Evolutionary conservation across 2,113 vertebrate species (phyloP).

Genomic region (Diphyllodes magnificus): DNA sequence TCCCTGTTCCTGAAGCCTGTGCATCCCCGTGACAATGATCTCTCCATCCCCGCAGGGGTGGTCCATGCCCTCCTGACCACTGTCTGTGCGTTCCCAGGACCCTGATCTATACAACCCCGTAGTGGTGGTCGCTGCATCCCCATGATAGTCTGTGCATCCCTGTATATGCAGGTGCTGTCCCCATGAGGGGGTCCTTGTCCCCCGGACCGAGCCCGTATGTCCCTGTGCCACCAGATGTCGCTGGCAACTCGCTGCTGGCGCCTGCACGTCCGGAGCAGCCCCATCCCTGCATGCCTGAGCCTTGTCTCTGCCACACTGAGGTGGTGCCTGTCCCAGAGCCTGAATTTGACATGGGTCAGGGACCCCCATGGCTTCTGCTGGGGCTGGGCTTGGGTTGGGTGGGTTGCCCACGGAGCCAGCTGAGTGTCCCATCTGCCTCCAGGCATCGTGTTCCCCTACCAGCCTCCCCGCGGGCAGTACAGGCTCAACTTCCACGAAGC

Average conservation of each 20-base stretch:
- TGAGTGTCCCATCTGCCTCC: neutral
- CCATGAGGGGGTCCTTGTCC: neutral
- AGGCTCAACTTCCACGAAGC: constrained; percentile 82
- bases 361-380: neutral
- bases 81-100: neutral
- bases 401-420: neutral
- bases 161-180: neutral
- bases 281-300: neutral
- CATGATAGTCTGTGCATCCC: neutral
- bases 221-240: constrained; percentile 55
- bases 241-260: neutral
- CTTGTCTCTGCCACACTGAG: neutral
- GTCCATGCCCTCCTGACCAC: neutral
- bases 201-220: neutral
- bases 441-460: constrained; percentile 93
- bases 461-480: constrained; percentile 83
- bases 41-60: neutral
- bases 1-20: neutral
- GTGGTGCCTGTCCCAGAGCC: neutral
- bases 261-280: neutral
- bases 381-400: neutral
- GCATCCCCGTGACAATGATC: rapidly evolving
- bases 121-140: neutral
- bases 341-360: neutral
- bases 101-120: rapidly evolving